Evolutionary conservation across 2,797 vertebrate species (phyloP).

Genomic region (Coendou prehensilis): DNA sequence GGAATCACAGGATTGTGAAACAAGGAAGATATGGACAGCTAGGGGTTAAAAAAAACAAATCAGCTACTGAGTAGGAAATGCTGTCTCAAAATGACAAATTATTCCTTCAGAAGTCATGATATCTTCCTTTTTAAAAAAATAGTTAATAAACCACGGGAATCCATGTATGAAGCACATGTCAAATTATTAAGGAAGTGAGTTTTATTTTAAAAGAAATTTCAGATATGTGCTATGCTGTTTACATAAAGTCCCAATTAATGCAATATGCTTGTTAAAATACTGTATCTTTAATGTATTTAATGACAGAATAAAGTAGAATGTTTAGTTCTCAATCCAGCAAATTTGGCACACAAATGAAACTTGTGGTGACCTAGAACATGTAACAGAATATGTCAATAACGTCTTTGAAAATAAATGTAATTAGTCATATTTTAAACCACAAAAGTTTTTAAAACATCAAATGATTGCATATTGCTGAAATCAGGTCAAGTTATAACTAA

Average conservation of each 20-base stretch:
- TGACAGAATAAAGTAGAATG: not conserved
- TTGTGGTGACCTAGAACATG: not conserved
- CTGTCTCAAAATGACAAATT: not conserved
- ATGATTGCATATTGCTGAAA: not conserved
- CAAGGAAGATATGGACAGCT: constrained; percentile 54
- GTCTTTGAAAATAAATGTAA: not conserved
- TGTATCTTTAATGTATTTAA: not conserved
- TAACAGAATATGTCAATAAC: not conserved
- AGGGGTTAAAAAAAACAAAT: not conserved
- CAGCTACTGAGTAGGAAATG: constrained; percentile 51
- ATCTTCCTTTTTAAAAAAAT: not conserved
- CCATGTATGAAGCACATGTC: constrained; percentile 53
- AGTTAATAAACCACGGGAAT: constrained; percentile 36
- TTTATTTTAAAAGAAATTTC: not conserved
- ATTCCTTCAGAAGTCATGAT: constrained; percentile 55
- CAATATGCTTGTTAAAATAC: not conserved
- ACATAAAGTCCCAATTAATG: not conserved
- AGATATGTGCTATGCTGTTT: not conserved
- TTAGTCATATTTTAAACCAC: not conserved
- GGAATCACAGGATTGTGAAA: constrained; percentile 66
- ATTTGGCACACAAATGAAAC: not conserved
- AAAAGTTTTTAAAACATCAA: not conserved
- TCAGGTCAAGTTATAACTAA: not conserved
- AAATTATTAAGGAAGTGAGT: not conserved
- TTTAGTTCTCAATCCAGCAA: not conserved